phyloP scores from a whole-genome alignment of 1,140 invertebrate species.

The Saccostrea echinata region DNA sequence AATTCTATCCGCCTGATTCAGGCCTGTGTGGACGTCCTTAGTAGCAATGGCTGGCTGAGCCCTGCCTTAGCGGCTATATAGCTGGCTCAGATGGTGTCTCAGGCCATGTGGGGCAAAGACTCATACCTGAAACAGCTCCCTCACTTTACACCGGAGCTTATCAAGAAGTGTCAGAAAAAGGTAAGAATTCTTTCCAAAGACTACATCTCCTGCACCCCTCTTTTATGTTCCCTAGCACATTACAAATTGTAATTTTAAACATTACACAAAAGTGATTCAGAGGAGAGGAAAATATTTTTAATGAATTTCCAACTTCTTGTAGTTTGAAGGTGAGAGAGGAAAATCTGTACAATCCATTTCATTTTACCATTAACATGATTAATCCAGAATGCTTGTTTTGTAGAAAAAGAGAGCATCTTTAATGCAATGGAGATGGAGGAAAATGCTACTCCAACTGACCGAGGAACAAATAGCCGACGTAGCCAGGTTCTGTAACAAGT shows the following conservation, averaged over 20 bases:
- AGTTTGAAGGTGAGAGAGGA: too few species aligned
- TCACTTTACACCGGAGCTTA: slow-evolving; percentile 94
- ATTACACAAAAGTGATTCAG: too few species aligned
- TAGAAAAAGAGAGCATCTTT: slow-evolving; percentile 95
- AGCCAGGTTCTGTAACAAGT: slow-evolving; percentile 98
- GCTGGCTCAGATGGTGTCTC: slow-evolving; percentile 99
- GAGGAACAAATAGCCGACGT: slow-evolving; percentile 97
- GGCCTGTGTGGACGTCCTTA: slow-evolving; percentile 99
- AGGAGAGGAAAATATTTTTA: too few species aligned
- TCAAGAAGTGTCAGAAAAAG: slow-evolving; percentile 94
- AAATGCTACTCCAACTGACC: slow-evolving; percentile 91
- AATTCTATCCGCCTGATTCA: slow-evolving; percentile 89
- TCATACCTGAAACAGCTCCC: slow-evolving; percentile 98
- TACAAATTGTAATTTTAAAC: too few species aligned
- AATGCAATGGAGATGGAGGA: slow-evolving; percentile 99
- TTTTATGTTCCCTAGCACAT: too few species aligned
- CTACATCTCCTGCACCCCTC: too few species aligned
- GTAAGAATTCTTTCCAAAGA: slow-evolving; percentile 75
- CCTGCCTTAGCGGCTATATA: slow-evolving; percentile 99
- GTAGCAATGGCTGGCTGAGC: slow-evolving; percentile 98
- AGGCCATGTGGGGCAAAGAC: slow-evolving; percentile 99
- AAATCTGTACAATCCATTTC: too few species aligned
- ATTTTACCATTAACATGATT: too few species aligned
- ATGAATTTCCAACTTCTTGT: too few species aligned
- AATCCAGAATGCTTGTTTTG: too few species aligned